These are phyloP conservation scores for Pachliopta kotzebuea DNA, from an alignment of 2,888 invertebrate species.

Conservation along the genomic window DNA sequence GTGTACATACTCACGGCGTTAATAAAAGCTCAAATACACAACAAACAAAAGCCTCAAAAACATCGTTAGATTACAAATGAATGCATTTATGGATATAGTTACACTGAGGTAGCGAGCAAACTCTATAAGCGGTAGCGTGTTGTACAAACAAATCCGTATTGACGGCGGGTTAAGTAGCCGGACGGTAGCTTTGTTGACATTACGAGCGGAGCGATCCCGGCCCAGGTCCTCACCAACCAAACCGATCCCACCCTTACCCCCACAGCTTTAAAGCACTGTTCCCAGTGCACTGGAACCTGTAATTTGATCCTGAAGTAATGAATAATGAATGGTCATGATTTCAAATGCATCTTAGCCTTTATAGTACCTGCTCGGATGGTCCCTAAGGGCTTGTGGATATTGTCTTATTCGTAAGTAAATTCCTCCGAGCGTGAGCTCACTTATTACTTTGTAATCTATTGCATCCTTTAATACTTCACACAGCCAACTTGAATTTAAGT, in stretches of 20 bases:
- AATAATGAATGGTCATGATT: slow-evolving; percentile 29
- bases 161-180: slow-evolving; percentile 28
- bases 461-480: no score
- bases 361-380: slow-evolving; percentile 15
- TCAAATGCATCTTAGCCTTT: slow-evolving; percentile 24
- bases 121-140: slow-evolving; percentile 30
- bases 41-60: slow-evolving; percentile 13
- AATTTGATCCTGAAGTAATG: slow-evolving; percentile 29
- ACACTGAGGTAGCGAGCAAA: slow-evolving; percentile 30
- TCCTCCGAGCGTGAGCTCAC: slow-evolving; percentile 14
- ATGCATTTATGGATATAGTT: slow-evolving; percentile 30
- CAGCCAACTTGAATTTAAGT: no score
- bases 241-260: neutral
- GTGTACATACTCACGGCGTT: neutral
- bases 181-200: slow-evolving; percentile 31
- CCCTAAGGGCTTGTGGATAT: slow-evolving; percentile 11
- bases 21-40: slow-evolving; percentile 10
- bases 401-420: slow-evolving; percentile 21
- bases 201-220: slow-evolving; percentile 18
- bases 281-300: neutral
- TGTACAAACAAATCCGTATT: slow-evolving; percentile 29
- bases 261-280: neutral
- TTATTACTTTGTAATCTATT: slow-evolving; percentile 4
- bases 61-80: slow-evolving; percentile 23
- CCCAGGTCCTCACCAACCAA: neutral